These are phyloP conservation scores for Temnothorax ravouxi DNA, from an alignment of 2,888 invertebrate genomes.

Conservation along the genomic window DNA sequence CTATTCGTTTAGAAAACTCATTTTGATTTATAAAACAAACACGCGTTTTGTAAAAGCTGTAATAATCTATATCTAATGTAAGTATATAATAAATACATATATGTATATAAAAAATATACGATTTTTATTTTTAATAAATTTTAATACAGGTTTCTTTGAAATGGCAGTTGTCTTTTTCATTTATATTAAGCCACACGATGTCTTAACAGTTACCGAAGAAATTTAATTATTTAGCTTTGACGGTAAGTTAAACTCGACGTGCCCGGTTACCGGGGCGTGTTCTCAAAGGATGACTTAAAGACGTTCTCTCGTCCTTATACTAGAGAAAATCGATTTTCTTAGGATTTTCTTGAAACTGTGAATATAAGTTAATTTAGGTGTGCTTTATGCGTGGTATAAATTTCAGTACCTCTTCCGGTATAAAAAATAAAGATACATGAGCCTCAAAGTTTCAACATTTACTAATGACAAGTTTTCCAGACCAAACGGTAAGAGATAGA, in stretches of 20 bases:
- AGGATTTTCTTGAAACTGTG: too few relatives aligned
- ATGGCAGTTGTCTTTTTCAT: background rate
- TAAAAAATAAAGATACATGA: too few relatives aligned
- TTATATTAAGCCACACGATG: background rate
- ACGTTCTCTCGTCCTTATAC: too few relatives aligned
- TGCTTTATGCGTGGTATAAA: too few relatives aligned
- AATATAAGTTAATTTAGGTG: too few relatives aligned
- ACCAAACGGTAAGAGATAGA: too few relatives aligned
- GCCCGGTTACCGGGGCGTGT: background rate
- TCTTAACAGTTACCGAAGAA: constrained; percentile 20
- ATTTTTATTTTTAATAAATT: constrained; percentile 10
- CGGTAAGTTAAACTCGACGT: constrained; percentile 25
- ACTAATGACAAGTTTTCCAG: too few relatives aligned
- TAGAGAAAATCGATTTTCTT: too few relatives aligned
- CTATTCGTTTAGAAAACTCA: constrained; percentile 34
- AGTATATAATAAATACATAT: background rate
- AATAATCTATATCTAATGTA: background rate
- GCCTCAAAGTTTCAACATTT: too few relatives aligned
- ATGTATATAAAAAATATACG: too few relatives aligned
- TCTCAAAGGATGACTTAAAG: constrained; percentile 33
- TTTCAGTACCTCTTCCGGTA: too few relatives aligned
- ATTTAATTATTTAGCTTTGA: constrained; percentile 48
- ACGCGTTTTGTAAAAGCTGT: background rate
- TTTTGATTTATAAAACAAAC: constrained; percentile 17
- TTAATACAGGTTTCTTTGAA: background rate